Percentiles rank a stretch among this genome's conserved stretches.
phyloP scores from a whole-genome alignment of 2,113 vertebrate genomes.

The Bubo scandiacus region DNA sequence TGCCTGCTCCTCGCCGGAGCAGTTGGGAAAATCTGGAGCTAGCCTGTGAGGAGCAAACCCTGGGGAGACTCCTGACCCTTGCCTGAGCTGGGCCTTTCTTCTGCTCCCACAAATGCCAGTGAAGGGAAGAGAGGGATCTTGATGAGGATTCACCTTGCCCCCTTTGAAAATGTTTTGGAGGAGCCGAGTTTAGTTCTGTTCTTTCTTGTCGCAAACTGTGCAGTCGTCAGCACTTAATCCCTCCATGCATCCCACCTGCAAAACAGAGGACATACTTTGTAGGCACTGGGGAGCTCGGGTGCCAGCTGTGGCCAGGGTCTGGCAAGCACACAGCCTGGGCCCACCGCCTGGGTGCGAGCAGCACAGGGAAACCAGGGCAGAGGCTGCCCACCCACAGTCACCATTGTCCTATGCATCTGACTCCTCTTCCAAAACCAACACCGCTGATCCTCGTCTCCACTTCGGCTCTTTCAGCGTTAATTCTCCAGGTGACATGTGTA shows the following conservation, averaged over 20 bases:
- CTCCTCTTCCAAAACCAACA: not conserved
- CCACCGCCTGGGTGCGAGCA: accelerated
- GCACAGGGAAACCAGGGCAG: not conserved
- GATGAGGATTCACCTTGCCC: not conserved
- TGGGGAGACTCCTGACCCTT: accelerated
- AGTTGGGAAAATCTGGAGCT: not conserved
- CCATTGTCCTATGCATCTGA: not conserved
- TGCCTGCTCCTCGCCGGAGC: not conserved
- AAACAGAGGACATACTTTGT: not conserved
- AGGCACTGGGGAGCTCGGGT: not conserved
- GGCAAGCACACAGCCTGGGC: not conserved
- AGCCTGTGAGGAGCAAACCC: not conserved
- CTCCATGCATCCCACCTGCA: accelerated
- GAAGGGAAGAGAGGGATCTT: not conserved
- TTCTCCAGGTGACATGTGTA: not conserved
- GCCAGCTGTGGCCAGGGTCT: not conserved
- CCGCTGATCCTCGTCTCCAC: no score
- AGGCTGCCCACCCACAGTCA: not conserved
- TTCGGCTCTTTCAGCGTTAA: accelerated
- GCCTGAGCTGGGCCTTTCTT: not conserved
- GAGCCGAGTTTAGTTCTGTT: not conserved
- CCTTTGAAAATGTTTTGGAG: not conserved
- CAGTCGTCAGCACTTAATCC: accelerated
- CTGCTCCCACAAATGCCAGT: not conserved
- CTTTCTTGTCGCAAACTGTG: not conserved